Base-by-base conservation (phyloP, 2,113 vertebrate species). In the Hylia prasina region DNA sequence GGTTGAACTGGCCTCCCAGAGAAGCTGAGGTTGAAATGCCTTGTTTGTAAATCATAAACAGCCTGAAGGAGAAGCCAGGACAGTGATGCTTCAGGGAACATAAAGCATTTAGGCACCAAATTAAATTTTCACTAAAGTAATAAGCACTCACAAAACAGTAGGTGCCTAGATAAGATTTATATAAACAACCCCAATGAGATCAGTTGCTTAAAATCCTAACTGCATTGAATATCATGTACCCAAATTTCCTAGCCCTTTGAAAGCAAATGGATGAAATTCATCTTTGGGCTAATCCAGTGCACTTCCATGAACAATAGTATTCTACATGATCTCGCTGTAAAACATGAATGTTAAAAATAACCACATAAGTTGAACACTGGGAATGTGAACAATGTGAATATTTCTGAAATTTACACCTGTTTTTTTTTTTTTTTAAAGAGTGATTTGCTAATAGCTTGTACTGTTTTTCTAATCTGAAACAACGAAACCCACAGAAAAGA, bases 1-100 rank as follows among this genome's bases (percentile, higher is more conserved):
- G 82, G 61, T 11, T 77, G 66, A 93, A 88, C 57, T 61, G 66
- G 48, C 28, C n/a, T 91, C 88, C 85, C 82, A 76, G 45, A 82
- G 78, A 68, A 91, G 65, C 57, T 82, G 78, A 91, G 6, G 9
- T 1, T 85, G 85, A 90, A 90, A 92, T 79, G 53, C 20, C n/a
- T 86, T 96, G 57, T 93, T 96, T 69, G 90, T 88, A 94, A 94
- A 94, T 94, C 63, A 93, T 94, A 92, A 96, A 94, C 63, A 80
- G 79, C 39, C 44, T 82, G 25, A 88, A 56, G n/a, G 30, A 91
- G 63, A 80, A 93, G 57, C 53, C 70, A 90, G 68, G 45, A 60
- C 3, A 9, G n/a, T 33, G 63, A 88, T 77, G 82, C 63, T 92
- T 56, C 63, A 77, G 66, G 37, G 79, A 90, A 82, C 48, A 72